Percentiles rank a stretch among this genome's conserved stretches.
These are phyloP conservation scores for Archaeoteleia sp. DNA, from an alignment of 2,888 invertebrate species.

Conservation along the genomic window DNA sequence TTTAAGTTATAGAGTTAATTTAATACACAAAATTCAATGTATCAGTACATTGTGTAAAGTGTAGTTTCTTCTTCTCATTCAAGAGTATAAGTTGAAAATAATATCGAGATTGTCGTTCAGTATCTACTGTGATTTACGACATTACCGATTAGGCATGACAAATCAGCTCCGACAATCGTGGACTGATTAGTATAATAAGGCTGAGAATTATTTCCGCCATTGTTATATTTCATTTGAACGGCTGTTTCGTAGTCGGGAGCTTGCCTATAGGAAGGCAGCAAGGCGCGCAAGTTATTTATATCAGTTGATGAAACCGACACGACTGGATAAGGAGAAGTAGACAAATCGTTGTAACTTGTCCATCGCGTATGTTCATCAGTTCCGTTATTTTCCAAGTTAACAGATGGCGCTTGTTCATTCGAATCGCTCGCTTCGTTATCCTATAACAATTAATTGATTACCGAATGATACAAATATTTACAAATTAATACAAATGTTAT, in stretches of 20 bases:
- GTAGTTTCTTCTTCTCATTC: too few relatives aligned
- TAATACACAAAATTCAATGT: not conserved
- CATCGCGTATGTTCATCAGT: conserved; percentile 69
- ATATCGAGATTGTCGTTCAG: conserved; percentile 52
- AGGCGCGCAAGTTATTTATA: conserved; percentile 80
- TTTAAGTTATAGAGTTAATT: not conserved
- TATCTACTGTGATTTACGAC: conserved; percentile 70
- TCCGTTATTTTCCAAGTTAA: conserved; percentile 67
- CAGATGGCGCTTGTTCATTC: conserved; percentile 68
- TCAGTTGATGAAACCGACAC: conserved; percentile 73
- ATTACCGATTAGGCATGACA: conserved; percentile 68
- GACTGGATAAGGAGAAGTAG: conserved; percentile 69
- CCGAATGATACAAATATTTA: not conserved
- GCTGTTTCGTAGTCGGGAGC: conserved; percentile 98
- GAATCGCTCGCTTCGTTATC: conserved; percentile 70
- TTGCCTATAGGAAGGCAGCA: conserved; percentile 89
- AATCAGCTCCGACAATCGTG: conserved; percentile 70
- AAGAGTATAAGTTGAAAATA: not conserved
- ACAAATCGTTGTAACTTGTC: conserved; percentile 73
- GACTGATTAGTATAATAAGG: conserved; percentile 73
- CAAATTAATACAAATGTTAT: too few relatives aligned
- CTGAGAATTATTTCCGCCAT: conserved; percentile 65
- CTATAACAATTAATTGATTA: conserved; percentile 52
- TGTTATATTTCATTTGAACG: conserved; percentile 86
- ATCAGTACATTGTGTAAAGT: too few relatives aligned